Evolutionary conservation across 2,113 vertebrate species (phyloP).

Genomic region (Salvelinus sp.): DNA sequence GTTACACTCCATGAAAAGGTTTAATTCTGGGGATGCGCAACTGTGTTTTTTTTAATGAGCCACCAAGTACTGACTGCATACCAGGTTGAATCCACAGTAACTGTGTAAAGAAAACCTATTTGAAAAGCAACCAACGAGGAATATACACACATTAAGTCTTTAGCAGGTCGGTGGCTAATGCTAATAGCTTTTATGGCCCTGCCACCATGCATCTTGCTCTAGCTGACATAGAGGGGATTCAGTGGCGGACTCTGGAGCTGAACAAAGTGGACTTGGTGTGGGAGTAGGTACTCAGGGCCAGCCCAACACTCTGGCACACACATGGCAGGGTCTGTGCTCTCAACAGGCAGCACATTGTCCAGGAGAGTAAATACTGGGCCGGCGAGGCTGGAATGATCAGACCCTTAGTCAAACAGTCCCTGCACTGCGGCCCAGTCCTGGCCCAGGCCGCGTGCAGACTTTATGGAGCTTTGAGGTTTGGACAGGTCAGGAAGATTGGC

Average conservation of each 20-base stretch:
- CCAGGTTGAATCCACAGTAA: neutral
- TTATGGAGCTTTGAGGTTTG: conserved; percentile 26
- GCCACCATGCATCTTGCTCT: neutral
- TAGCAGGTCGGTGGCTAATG: neutral
- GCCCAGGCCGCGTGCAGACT: conserved; percentile 42
- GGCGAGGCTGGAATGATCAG: conserved; percentile 26
- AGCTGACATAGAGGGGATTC: neutral
- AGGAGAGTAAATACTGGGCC: conserved; percentile 24
- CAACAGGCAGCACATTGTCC: conserved; percentile 54
- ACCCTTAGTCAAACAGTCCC: conserved; percentile 43
- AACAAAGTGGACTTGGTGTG: neutral
- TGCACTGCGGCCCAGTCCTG: conserved; percentile 34
- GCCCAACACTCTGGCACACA: neutral
- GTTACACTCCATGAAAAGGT: conserved; percentile 6
- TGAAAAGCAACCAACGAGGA: neutral
- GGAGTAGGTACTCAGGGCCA: neutral
- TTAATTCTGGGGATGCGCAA: neutral
- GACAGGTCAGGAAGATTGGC: conserved; percentile 8
- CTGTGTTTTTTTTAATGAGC: neutral
- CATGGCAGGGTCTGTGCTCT: conserved; percentile 22
- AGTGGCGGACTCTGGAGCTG: neutral
- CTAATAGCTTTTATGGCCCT: neutral
- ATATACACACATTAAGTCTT: neutral
- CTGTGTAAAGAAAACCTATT: neutral
- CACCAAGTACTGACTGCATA: neutral